A percentile compares a stretch with the other conserved stretches of the same genome.
Evolutionary conservation across 2,888 invertebrate species (phyloP).

Genomic region (Ferrisia virgata): DNA sequence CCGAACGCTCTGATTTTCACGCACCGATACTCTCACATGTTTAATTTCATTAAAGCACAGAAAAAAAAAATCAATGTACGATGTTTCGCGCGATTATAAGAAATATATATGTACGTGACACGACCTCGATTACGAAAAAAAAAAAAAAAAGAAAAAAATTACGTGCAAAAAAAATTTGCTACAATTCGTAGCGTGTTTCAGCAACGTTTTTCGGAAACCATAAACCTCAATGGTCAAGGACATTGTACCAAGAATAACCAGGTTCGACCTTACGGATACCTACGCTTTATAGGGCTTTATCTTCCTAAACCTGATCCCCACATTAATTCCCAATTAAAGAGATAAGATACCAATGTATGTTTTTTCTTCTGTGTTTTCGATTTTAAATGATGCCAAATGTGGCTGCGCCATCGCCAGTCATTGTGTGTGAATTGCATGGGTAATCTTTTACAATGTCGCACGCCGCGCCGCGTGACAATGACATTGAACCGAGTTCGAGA

Average conservation of each 20-base stretch:
- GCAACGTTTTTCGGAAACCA: not conserved
- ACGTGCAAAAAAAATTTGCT: not conserved
- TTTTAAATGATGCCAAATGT: not conserved
- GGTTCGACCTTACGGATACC: not conserved
- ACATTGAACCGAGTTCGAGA: not conserved
- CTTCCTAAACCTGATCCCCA: not conserved
- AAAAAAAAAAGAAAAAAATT: not conserved
- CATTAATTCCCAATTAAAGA: not conserved
- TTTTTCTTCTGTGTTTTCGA: too few relatives aligned
- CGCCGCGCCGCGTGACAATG: not conserved
- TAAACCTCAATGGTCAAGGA: slow-evolving; percentile 5
- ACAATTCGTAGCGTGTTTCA: not conserved
- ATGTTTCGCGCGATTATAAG: not conserved
- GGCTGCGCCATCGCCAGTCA: not conserved
- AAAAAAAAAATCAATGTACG: not conserved
- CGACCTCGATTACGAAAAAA: not conserved
- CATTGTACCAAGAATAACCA: not conserved
- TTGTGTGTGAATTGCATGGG: not conserved
- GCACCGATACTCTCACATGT: not conserved
- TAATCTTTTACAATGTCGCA: not conserved
- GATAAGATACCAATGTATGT: not conserved
- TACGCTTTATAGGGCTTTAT: not conserved
- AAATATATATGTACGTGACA: not conserved
- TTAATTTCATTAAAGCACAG: not conserved
- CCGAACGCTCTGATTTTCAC: not conserved